Evolutionary conservation across 2,797 vertebrate genomes (phyloP), one percentile per base, ranked within the genome.

Genomic region (Phrynocephalus forsythii): DNA sequence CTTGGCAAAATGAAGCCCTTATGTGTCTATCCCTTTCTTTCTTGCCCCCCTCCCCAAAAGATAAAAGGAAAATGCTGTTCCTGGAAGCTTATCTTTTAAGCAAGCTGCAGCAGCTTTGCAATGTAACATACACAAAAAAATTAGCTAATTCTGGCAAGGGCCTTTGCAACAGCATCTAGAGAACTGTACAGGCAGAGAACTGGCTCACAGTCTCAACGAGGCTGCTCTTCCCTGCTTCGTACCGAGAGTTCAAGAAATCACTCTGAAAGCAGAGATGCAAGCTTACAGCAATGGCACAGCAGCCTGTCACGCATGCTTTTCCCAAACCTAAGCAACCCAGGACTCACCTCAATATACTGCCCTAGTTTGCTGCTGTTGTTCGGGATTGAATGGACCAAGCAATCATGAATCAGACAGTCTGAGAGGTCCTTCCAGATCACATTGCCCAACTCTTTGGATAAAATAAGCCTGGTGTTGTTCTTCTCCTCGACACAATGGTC

Each of bases 391-490:
- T 98, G 96, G 79, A 99, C 96, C 87, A 99, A 95, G 91, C 98
- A 99, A 92, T 98, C 97, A 33, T 97, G 97, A 94, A 99, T 99
- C 92, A 99, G 98, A 92, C 97, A 98, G 82, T 98, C 97, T 0
- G 98, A 99, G 52, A 99, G 92, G 38, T 99, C 98, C 90, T 98
- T 97, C 98, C 99, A 99, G 83, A 99, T 97, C 93, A 97, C 83
- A 69, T 97, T 97, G 15, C 98, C 98, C 28, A 99, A 95, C 82
- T 98, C 95, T 24, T 97, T 93, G 0, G 98, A 96, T 5, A 98
- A 86, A 0, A 77, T 26, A 0, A 96, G 89, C 10, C 69, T 75
- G 85, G 86, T 1, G 0, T 81, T 63, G 77, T 93, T 86, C 1
- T 92, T 91, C 20, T 88, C 92, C 69, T 95, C 90, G 8, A 10